These are phyloP conservation scores for Eulemur albifrons DNA, from an alignment of 2,797 vertebrate species.

Conservation along the genomic window DNA sequence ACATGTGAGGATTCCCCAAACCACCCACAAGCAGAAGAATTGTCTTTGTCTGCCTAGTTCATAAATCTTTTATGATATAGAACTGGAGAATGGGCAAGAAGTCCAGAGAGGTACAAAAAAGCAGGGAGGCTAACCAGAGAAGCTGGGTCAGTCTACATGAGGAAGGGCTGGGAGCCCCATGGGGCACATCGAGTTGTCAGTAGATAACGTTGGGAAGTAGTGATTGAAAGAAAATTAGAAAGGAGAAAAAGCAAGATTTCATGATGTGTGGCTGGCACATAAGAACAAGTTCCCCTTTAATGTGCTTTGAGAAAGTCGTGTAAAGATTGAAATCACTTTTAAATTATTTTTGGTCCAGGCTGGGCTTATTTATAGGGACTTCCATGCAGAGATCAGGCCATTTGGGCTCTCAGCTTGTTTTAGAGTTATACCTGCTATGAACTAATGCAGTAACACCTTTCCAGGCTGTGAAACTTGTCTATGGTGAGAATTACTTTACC, in stretches of 20 bases:
- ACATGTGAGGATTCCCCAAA: conserved; percentile 25
- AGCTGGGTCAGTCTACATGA: neutral
- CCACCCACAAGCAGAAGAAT: conserved; percentile 13
- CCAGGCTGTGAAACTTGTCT: neutral
- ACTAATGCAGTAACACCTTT: neutral
- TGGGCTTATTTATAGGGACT: neutral
- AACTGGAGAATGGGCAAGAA: neutral
- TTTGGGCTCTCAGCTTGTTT: neutral
- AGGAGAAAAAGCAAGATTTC: neutral
- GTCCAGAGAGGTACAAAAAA: conserved; percentile 1
- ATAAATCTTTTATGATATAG: conserved; percentile 59
- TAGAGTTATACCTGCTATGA: neutral
- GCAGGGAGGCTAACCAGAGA: neutral
- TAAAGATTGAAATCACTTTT: conserved; percentile 34
- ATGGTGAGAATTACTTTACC: neutral
- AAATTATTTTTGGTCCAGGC: conserved; percentile 8
- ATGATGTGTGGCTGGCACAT: neutral
- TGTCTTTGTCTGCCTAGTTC: conserved; percentile 45
- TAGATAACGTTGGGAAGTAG: neutral
- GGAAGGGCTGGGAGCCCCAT: neutral
- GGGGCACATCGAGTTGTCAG: neutral
- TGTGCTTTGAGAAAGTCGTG: conserved; percentile 36
- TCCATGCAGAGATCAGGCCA: neutral
- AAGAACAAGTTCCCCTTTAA: conserved; percentile 25
- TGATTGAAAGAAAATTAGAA: neutral